Base-by-base conservation (phyloP, 2,888 invertebrate genomes). In the Hoplodrina ambigua region DNA sequence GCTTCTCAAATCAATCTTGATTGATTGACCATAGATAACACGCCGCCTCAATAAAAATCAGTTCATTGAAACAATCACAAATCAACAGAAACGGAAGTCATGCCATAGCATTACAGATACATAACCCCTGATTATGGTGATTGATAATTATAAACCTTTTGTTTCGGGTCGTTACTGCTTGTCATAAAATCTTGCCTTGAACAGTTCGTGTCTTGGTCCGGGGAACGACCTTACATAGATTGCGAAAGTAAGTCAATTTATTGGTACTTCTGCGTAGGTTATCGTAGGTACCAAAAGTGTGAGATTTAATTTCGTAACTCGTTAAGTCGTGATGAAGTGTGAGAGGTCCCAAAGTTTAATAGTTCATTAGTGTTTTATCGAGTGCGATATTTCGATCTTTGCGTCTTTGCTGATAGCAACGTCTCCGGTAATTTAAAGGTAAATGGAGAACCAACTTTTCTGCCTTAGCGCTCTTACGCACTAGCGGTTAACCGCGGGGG, bases 111-210 rank as follows among this genome's bases (percentile, higher is more conserved):
- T 55, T 50, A 57, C 19, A 54, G 13, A 53, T 15, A 57, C 46
- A 64, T 73, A 56, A 69, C 17, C n/a, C 41, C 17, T 13, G 52
- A 53, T 13, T 57, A 68, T 79, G 66, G 71, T 60, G 64, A 75
- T 79, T 71, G 75, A 41, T 49, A 63, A 4, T 53, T 19, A 68
- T 25, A 25, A 1, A 25, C 67, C 53, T 77, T 77, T 79, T 79
- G 71, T 80, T 75, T 71, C 61, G 54, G 54, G 49, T 67, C 72
- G 66, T 74, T 74, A 30, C 57, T 20, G 5, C 25, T 62, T 49
- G 60, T 69, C 65, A 81, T 72, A 76, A 81, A 70, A 72, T 66
- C 50, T 78, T 50, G 67, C 84, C 83, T 85, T 84, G 84, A 82
- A 71, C 59, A 75, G 52, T 67, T 81, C 74, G 72, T 79, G 75